Evolutionary conservation across 2,888 invertebrate genomes (phyloP).

Genomic region (Reticulitermes lucifugus): DNA sequence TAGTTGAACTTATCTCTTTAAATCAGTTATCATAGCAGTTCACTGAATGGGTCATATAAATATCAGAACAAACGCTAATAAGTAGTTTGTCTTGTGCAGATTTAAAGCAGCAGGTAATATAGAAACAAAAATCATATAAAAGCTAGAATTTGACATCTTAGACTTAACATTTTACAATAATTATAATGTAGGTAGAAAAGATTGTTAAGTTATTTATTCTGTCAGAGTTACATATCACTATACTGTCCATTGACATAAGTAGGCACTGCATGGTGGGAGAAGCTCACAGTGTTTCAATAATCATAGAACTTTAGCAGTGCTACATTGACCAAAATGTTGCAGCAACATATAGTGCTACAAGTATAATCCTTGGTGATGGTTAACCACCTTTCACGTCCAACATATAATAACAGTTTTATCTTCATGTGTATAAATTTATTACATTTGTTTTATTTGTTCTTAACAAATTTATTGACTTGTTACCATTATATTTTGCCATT

Average conservation of each 20-base stretch:
- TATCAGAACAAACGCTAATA: neutral
- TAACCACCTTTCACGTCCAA: slow-evolving; percentile 12
- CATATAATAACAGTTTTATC: slow-evolving; percentile 8
- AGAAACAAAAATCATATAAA: neutral
- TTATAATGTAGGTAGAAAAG: slow-evolving; percentile 5
- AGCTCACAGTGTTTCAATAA: neutral
- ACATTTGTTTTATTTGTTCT: slow-evolving; percentile 9
- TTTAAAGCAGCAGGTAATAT: slow-evolving; percentile 4
- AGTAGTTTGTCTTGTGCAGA: slow-evolving; percentile 24
- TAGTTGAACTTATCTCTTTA: slow-evolving; percentile 36
- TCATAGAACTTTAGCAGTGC: slow-evolving; percentile 5
- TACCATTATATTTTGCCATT: slow-evolving; percentile 23
- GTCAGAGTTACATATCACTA: slow-evolving; percentile 22
- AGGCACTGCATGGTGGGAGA: neutral
- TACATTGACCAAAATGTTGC: slow-evolving; percentile 20
- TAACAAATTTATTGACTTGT: slow-evolving; percentile 24
- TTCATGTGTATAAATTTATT: slow-evolving; percentile 29
- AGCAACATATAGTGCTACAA: neutral
- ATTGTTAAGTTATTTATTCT: slow-evolving; percentile 24
- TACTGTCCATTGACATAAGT: neutral
- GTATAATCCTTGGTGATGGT: neutral
- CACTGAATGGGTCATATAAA: neutral
- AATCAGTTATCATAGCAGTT: slow-evolving; percentile 2
- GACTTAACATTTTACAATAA: slow-evolving; percentile 38
- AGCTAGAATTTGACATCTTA: slow-evolving; percentile 9